A percentile compares a stretch with the other conserved stretches of the same genome.
Evolutionary conservation across 2,113 vertebrate genomes (phyloP).

Genomic region (Gymnocephalus cernua): DNA sequence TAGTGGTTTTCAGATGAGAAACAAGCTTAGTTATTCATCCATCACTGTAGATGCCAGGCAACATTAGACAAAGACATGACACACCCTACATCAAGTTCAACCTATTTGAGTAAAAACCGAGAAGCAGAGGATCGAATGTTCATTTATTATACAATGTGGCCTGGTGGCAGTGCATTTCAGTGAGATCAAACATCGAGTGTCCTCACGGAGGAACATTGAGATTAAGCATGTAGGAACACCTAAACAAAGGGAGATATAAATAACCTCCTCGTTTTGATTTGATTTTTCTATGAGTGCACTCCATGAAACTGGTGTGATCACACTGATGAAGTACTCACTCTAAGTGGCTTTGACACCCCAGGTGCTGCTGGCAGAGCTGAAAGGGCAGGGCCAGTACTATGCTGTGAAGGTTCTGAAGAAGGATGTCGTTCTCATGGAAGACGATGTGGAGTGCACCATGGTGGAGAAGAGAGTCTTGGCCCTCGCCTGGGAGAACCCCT

Average conservation of each 20-base stretch:
- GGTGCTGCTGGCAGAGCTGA: slow-evolving; percentile 95
- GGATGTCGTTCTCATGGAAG: slow-evolving; percentile 96
- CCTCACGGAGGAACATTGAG: neutral
- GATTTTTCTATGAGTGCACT: neutral
- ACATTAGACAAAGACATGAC: slow-evolving; percentile 6
- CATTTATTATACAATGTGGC: neutral
- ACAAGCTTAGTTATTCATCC: slow-evolving; percentile 9
- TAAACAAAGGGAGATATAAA: neutral
- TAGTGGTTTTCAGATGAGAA: slow-evolving; percentile 15
- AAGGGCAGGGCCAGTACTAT: slow-evolving; percentile 91
- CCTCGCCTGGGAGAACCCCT: slow-evolving; percentile 95
- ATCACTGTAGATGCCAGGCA: slow-evolving; percentile 1
- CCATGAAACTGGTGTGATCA: slow-evolving; percentile 7
- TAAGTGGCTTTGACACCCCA: slow-evolving; percentile 64
- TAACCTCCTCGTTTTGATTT: neutral
- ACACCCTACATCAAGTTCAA: neutral
- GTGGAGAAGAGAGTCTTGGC: slow-evolving; percentile 97
- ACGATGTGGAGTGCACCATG: slow-evolving; percentile 98
- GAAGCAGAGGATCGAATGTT: neutral
- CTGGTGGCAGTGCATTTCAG: neutral
- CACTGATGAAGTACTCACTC: slow-evolving; percentile 9
- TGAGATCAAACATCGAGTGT: neutral
- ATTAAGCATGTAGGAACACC: neutral
- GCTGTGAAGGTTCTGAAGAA: slow-evolving; percentile 97
- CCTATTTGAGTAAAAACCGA: neutral